Evolutionary conservation across 2,113 vertebrate species (phyloP).

Genomic region (Propithecus coquereli): DNA sequence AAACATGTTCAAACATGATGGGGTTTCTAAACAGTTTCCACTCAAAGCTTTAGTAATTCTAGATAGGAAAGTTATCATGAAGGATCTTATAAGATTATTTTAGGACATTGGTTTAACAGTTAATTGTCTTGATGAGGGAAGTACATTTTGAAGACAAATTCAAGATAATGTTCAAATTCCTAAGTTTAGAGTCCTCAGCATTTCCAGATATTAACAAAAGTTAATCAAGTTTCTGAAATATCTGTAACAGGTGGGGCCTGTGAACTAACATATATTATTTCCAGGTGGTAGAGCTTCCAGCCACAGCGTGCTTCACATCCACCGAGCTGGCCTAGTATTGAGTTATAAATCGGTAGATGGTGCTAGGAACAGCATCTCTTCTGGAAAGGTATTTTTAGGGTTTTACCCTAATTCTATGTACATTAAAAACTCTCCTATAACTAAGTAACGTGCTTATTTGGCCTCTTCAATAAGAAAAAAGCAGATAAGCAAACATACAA

Average conservation of each 20-base stretch:
- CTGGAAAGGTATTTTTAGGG: background rate
- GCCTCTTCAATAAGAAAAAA: background rate
- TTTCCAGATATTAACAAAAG: constrained; percentile 20
- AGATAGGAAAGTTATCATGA: background rate
- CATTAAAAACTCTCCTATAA: background rate
- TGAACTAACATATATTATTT: background rate
- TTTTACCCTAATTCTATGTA: background rate
- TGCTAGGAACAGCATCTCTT: background rate
- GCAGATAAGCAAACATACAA: background rate
- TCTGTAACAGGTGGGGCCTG: background rate
- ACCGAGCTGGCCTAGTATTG: background rate
- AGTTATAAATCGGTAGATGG: background rate
- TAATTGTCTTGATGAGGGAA: background rate
- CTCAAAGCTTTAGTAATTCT: background rate
- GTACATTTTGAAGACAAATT: background rate
- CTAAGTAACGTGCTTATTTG: background rate
- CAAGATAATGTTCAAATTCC: background rate
- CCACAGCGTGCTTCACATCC: background rate
- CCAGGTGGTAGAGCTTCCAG: background rate
- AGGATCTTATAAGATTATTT: background rate
- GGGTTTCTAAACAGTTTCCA: background rate
- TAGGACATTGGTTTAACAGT: background rate
- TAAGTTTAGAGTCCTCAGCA: background rate
- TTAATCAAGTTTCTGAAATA: background rate
- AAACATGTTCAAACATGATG: background rate